A percentile compares a stretch with the other conserved stretches of the same genome.
Evolutionary conservation across 2,113 vertebrate species (phyloP).

Genomic region (Larimichthys polyactis): DNA sequence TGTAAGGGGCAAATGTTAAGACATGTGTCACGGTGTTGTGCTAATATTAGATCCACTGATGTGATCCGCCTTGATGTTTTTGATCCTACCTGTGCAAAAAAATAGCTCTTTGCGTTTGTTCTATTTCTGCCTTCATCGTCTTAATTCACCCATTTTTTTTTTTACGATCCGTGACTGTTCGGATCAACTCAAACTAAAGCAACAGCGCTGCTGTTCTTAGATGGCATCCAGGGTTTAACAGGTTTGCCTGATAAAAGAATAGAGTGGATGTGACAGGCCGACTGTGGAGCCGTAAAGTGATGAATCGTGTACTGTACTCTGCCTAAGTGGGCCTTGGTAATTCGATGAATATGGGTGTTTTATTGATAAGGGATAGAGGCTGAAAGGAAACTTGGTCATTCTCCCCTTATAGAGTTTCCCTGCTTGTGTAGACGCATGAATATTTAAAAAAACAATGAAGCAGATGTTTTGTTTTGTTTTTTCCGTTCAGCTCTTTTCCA

Average conservation of each 20-base stretch:
- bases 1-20: neutral
- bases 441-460: constrained; percentile 55
- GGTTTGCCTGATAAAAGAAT: neutral
- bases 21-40: constrained; percentile 6
- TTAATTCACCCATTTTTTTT: constrained; percentile 6
- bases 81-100: constrained; percentile 20
- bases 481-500: neutral
- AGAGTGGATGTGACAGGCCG: constrained; percentile 19
- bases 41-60: constrained; percentile 52
- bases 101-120: constrained; percentile 19
- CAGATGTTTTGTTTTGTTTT: neutral
- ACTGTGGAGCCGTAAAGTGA: neutral
- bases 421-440: constrained; percentile 51
- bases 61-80: constrained; percentile 15
- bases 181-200: constrained; percentile 19
- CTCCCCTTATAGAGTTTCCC: constrained; percentile 61
- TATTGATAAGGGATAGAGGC: constrained; percentile 52
- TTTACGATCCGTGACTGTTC: neutral
- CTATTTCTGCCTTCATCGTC: constrained; percentile 40
- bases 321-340: constrained; percentile 37
- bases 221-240: neutral
- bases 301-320: constrained; percentile 14
- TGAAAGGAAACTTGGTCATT: constrained; percentile 49
- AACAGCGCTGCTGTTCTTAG: neutral
- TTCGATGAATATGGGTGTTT: constrained; percentile 65